Conservation (phyloP, 1,140 invertebrate genomes). For the Coelopa frigida region DNA sequence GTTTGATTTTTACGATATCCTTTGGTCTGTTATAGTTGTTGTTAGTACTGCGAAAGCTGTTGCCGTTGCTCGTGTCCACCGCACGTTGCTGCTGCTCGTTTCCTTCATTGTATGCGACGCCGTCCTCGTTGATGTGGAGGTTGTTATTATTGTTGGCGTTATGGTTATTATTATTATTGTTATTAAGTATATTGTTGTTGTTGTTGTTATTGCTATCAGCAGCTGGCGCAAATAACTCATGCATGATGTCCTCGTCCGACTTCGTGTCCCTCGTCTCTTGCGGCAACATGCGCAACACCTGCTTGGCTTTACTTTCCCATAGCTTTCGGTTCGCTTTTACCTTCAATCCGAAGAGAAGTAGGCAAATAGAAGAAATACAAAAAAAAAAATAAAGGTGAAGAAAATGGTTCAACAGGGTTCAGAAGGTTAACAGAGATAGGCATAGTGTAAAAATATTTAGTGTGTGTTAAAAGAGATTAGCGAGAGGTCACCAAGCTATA, state of each 20-base stretch:
- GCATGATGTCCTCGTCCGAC: constrained; percentile 22
- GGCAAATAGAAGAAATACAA: constrained; percentile 8
- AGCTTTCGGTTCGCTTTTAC: constrained; percentile 49
- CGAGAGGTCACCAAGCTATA: no score
- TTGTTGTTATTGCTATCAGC: constrained; percentile 11
- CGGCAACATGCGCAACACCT: constrained; percentile 43
- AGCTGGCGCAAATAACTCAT: constrained; percentile 2
- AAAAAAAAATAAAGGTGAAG: constrained; percentile 6
- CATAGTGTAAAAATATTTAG: no score
- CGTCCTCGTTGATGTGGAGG: constrained; percentile 14
- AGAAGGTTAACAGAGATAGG: no score
- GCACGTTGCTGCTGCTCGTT: no score
- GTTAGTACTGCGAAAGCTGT: constrained; percentile 12
- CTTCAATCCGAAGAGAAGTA: no score
- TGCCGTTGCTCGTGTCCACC: constrained; percentile 15
- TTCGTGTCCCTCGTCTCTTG: constrained; percentile 17
- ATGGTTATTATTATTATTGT: constrained; percentile 15
- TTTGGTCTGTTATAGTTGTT: constrained; percentile 26
- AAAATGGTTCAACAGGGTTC: no score
- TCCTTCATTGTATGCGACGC: constrained; percentile 21
- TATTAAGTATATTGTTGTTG: constrained; percentile 18
- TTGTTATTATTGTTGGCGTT: constrained; percentile 20
- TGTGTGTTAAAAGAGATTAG: no score
- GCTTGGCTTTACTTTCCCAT: constrained; percentile 52
- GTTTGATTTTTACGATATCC: constrained; percentile 41